Base-by-base conservation (phyloP, 2,888 invertebrate species). In the Meiosimyza platycephala region DNA sequence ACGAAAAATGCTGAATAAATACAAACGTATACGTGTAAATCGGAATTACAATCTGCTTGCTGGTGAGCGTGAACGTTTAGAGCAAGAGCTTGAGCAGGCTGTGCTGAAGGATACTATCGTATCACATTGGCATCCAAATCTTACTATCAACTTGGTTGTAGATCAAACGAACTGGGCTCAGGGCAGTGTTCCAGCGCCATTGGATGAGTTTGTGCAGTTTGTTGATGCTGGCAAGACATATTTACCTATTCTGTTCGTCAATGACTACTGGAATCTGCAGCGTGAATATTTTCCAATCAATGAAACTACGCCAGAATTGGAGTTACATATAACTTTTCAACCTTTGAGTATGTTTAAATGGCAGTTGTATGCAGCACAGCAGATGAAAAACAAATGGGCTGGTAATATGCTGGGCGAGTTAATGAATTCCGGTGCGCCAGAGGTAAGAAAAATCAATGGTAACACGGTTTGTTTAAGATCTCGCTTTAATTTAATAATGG, bases 181-280 rank as follows among this genome's bases (percentile, higher is more conserved):
- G 81, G 99, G 98, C 11, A 90, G 92, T 80, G 94, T 99, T 0
- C 98, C 98, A 2, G 92, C 94, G 55, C 98, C 98, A 4, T 89
- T 99, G 47, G 95, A 98, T 88, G 96, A 97, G 83, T 96, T 93
- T 86, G 93, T 99, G 63, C 92, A 94, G 80, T 98, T 99, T 87
- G 90, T 95, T 40, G 93, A 94, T n/a, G 92, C 92, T 76, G 94
- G 94, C 7, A 92, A 92, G 82, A 90, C 92, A 54, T 99, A 99
- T 87, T 94, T 96, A 81, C 99, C 99, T 5, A 94, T 98, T 59
- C 88, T 99, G 60, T 98, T 95, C 85, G 90, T 95, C 75, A 99
- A 99, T 89, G 98, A 98, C 81, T 99, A 98, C 86, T 99, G 99
- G 99, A 99, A 99, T 85, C 93, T 99, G 90, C 93, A 96, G 85